phyloP scores from a whole-genome alignment of 2,888 invertebrate genomes.

The Dioctria rufipes region DNA sequence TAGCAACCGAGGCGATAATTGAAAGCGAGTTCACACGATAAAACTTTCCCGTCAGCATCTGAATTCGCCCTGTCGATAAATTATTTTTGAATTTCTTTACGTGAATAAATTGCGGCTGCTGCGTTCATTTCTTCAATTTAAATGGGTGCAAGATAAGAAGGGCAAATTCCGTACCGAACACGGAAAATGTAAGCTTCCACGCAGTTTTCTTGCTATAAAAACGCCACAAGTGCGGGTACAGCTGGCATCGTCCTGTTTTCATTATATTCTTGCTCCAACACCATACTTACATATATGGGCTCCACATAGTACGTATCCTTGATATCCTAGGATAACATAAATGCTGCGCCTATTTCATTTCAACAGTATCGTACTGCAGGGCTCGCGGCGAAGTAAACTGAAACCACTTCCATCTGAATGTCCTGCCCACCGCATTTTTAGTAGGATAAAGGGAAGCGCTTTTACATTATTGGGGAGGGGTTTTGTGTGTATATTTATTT shows the following conservation, averaged over 20 bases:
- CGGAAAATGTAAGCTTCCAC: constrained; percentile 27
- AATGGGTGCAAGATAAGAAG: background rate
- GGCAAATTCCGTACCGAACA: background rate
- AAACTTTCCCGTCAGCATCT: background rate
- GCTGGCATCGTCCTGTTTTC: constrained; percentile 29
- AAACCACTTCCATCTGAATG: constrained; percentile 32
- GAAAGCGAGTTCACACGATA: constrained; percentile 26
- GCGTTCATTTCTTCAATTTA: background rate
- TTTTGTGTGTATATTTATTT: background rate
- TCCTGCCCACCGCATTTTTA: background rate
- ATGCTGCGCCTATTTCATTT: too few species aligned
- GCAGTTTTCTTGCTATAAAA: constrained; percentile 40
- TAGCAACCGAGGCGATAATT: constrained; percentile 31
- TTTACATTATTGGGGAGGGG: background rate
- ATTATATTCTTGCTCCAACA: constrained; percentile 5
- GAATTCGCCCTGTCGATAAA: background rate
- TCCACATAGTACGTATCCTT: background rate
- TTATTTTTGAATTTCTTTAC: constrained; percentile 32
- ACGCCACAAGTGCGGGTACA: constrained; percentile 34
- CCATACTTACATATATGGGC: background rate
- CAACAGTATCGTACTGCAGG: background rate
- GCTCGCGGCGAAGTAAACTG: constrained; percentile 1
- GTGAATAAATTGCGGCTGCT: constrained; percentile 20
- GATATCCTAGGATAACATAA: too few species aligned
- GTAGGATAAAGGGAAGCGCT: background rate